Evolutionary conservation across 2,888 invertebrate genomes (phyloP), one percentile per base, ranked within the genome.

Genomic region (Hirtodrosophila cameraria): DNA sequence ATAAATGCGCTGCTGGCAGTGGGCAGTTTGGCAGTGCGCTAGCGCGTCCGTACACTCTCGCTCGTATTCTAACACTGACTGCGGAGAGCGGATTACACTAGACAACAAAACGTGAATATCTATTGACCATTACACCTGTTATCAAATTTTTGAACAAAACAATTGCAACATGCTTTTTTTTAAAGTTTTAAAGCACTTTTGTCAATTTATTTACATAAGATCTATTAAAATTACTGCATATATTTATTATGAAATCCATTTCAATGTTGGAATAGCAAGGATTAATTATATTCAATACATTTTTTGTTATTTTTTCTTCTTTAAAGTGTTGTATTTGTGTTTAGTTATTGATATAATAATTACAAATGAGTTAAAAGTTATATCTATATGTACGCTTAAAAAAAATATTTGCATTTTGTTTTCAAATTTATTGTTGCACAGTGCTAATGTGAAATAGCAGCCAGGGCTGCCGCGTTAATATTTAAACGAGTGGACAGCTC

Each of bases 41-140:
- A 5, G 30, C 52, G 50, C 78, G 61, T 60, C 75, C 78, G 78
- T 58, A 41, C 57, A 58, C 68, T 68, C 53, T 64, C 75, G 74
- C 12, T 60, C 61, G 36, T 58, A 61, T 46, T 69, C 15, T 57
- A 54, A 75, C 60, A 82, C 57, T 61, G 31, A 30, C 3, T 8
- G 23, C 9, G 18, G 15, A n/a, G 1, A 3, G 39, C 2, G 1
- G 12, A 13, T 8, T 12, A 13, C 53, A 67, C 52, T 49, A n/a
- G 4, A 5, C 35, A 36, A 38, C 42, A 42, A 16, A 16, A 15
- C 8, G 7, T 9, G 1, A 20, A 5, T 20, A 20, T 18, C 1
- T 8, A 12, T 12, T 0, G 8, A 15, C 5, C 18, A 3, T 20
- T 20, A 20, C 18, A 20, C 18, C 18, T 20, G 18, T 5, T 5